Base-by-base conservation (phyloP, 2,113 vertebrate genomes). In the Protobothrops mucrosquamatus region DNA sequence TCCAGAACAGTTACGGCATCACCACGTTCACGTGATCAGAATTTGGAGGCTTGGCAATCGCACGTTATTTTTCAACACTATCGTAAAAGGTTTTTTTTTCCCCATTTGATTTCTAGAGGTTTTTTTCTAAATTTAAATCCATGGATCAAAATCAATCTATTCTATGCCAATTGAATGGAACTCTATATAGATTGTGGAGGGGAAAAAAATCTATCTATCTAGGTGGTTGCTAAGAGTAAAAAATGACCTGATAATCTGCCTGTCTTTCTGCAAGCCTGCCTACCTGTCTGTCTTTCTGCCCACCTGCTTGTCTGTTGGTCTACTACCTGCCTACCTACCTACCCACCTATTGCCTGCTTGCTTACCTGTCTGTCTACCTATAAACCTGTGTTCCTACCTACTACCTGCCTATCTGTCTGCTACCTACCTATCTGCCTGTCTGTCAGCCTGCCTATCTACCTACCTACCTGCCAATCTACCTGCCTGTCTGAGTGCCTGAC, bases 1-100 rank as follows among this genome's bases (percentile, higher is more conserved):
- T 1, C 29, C 26, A 64, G 26, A 64, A 64, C 1, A 3, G 26
- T 64, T 7, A 26, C 61, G 4, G 26, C 0, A 0, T 64, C 1
- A 1, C 61, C 26, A 29, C 5, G 9, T 26, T 64, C 61, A 64
- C 29, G 26, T 29, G 59, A 64, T 64, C 61, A 64, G 26, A 22
- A 64, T 64, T 64, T 64, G 61, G 61, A 4, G 3, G 0, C 61
- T 64, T 29, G 61, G 26, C 59, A 61, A 61, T 4, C 9, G 12
- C 24, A 29, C 29, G 61, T 11, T 64, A 4, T 56, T 64, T 26
- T 24, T 29, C 26, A 29, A 11, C 61, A 64, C 26, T 26, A 14
- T 64, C 1, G 0, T 29, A 64, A 64, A 64, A 48, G 46, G 46
- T 6, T 46, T 48, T 48, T 54, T 54, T 54, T n/a, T n/a, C 6